Conservation (phyloP, 2,113 vertebrate genomes). For the Ctenomys sociabilis region DNA sequence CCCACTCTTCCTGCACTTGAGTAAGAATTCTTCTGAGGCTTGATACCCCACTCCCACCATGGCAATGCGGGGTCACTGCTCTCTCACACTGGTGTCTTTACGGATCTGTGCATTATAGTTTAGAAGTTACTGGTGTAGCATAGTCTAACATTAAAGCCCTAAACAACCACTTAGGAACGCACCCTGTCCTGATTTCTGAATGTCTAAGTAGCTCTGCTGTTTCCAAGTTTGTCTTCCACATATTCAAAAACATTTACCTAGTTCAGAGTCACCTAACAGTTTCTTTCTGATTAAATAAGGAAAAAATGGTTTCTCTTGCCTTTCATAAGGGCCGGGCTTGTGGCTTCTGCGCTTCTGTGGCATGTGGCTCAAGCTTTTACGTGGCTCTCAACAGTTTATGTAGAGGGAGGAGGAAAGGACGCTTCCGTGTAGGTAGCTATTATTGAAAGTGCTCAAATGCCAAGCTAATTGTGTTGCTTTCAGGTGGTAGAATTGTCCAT, state of each 20-base stretch:
- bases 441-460: slow-evolving; percentile 69
- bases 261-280: neutral
- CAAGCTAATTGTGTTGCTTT: slow-evolving; percentile 69
- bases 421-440: slow-evolving; percentile 38
- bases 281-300: neutral
- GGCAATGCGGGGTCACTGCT: neutral
- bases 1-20: neutral
- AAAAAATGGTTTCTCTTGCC: neutral
- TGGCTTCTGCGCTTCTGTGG: neutral
- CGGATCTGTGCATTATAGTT: slow-evolving; percentile 56
- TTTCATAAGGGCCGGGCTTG: neutral
- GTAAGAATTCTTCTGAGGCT: slow-evolving; percentile 62
- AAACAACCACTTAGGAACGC: slow-evolving; percentile 66
- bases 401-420: neutral
- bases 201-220: neutral
- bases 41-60: slow-evolving; percentile 57
- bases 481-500: neutral
- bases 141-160: slow-evolving; percentile 72
- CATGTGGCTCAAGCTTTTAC: neutral
- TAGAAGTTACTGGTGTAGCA: slow-evolving; percentile 67
- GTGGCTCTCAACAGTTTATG: neutral
- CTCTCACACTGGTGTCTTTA: slow-evolving; percentile 70
- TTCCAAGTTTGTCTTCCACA: slow-evolving; percentile 30
- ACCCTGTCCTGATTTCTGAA: neutral
- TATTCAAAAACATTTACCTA: neutral